phyloP scores from a whole-genome alignment of 2,113 vertebrate species.

The Mesocricetus auratus region DNA sequence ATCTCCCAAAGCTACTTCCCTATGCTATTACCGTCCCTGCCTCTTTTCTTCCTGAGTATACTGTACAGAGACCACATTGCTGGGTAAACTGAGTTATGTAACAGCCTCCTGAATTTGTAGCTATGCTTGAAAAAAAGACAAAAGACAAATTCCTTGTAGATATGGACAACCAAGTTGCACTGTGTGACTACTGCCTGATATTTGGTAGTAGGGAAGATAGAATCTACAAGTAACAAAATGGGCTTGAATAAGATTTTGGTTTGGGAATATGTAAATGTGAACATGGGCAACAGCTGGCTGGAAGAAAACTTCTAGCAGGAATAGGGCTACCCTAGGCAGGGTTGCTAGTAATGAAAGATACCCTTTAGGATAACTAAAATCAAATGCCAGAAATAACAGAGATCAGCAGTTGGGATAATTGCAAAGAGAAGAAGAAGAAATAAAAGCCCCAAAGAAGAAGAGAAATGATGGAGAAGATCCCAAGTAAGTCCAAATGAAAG shows the following conservation, averaged over 20 bases:
- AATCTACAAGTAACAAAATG: not conserved
- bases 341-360: not conserved
- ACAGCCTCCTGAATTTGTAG: not conserved
- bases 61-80: not conserved
- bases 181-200: not conserved
- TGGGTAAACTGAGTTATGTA: not conserved
- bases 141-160: not conserved
- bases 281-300: not conserved
- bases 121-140: not conserved
- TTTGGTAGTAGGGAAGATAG: not conserved
- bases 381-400: constrained; percentile 1
- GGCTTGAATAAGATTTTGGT: not conserved
- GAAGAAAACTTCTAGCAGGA: not conserved
- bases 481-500: not conserved
- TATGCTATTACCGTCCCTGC: not conserved
- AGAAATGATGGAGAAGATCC: constrained; percentile 3
- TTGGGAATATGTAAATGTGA: constrained; percentile 2
- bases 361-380: constrained; percentile 9
- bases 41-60: not conserved
- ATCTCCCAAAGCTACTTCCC: not conserved
- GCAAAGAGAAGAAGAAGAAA: not conserved
- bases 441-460: not conserved
- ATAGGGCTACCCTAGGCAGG: not conserved
- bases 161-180: fast-evolving
- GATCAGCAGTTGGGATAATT: not conserved